Evolutionary conservation across 2,113 vertebrate genomes (phyloP).

Genomic region (Nycticorax nycticorax): DNA sequence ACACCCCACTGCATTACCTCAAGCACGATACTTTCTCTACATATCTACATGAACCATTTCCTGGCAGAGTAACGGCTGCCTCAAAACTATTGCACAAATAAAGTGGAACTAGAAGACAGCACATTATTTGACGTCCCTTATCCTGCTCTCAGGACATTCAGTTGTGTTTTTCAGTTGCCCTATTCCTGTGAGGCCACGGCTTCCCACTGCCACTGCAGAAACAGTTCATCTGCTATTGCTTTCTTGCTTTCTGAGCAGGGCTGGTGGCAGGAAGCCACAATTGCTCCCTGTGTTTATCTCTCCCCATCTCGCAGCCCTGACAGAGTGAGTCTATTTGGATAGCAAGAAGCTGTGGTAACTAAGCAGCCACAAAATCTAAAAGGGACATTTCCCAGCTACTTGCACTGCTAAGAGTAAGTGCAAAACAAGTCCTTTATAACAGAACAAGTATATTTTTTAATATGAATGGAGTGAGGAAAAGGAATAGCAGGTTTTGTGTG

Average conservation of each 20-base stretch:
- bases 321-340: conserved; percentile 36
- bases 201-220: neutral
- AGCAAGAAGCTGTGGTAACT: conserved; percentile 39
- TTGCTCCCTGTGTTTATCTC: conserved; percentile 58
- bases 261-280: conserved; percentile 66
- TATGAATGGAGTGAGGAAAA: neutral
- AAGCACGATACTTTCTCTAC: neutral
- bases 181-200: neutral
- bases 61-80: neutral
- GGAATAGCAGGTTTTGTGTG: conserved; percentile 12
- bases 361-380: conserved; percentile 37
- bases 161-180: neutral
- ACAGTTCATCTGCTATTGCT: conserved; percentile 1
- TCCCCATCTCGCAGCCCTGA: conserved; percentile 12
- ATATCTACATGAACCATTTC: neutral
- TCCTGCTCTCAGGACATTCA: neutral
- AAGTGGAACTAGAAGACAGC: neutral
- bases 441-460: conserved; percentile 24
- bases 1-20: neutral
- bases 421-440: neutral
- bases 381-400: conserved; percentile 22
- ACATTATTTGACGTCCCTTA: neutral
- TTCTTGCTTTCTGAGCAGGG: conserved; percentile 36
- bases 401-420: neutral
- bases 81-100: neutral